These are phyloP conservation scores for Polylopha cassiicola DNA, from an alignment of 2,888 invertebrate species.

Conservation along the genomic window DNA sequence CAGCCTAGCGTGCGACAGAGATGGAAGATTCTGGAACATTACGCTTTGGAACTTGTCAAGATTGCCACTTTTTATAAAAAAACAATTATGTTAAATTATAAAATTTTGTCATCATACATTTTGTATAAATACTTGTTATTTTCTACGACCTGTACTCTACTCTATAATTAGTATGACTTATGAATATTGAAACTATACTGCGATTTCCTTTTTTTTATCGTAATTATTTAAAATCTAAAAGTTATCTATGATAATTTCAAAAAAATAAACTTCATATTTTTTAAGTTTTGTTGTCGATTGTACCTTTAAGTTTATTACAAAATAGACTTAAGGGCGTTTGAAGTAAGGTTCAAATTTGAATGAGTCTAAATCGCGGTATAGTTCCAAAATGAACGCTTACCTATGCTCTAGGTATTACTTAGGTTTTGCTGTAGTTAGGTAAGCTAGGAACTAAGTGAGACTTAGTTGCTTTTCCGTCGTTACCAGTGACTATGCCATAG, in stretches of 20 bases:
- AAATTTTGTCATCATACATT: no score
- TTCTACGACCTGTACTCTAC: no score
- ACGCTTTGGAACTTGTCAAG: no score
- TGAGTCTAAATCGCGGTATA: no score
- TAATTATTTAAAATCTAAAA: background rate
- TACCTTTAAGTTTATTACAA: background rate
- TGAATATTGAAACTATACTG: no score
- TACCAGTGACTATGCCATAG: slow-evolving; percentile 77
- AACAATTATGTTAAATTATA: no score
- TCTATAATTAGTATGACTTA: no score
- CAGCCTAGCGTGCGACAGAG: slow-evolving; percentile 19
- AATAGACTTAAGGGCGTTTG: no score
- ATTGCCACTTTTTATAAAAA: no score
- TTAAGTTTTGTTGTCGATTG: slow-evolving; percentile 4
- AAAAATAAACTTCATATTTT: background rate
- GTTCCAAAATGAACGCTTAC: background rate
- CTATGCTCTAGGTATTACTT: slow-evolving; percentile 5
- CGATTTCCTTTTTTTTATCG: background rate
- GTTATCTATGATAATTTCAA: background rate
- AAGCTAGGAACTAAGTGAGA: slow-evolving; percentile 54
- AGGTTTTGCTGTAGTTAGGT: slow-evolving; percentile 8
- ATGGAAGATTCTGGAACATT: slow-evolving; percentile 9
- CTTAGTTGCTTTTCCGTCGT: slow-evolving; percentile 52
- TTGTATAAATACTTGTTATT: no score
- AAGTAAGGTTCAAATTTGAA: no score